Conservation (phyloP, 2,888 invertebrate species). For the Magallana nippona region DNA sequence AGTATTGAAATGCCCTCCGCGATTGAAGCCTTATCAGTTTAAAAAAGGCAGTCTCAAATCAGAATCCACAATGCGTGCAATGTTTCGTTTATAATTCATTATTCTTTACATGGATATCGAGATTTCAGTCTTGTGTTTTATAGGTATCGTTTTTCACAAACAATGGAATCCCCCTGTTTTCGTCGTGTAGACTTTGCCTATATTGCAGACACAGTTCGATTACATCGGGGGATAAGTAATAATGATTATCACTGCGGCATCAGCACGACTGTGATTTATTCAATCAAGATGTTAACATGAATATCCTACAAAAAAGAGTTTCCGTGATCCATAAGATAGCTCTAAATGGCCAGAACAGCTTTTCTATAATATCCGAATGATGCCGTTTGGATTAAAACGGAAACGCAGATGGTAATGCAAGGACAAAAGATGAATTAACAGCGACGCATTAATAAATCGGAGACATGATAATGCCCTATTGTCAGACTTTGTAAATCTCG, state of each 20-base stretch:
- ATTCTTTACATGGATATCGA: not conserved
- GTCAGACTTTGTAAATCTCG: not conserved
- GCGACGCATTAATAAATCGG: not conserved
- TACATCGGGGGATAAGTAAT: no score
- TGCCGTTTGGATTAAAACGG: not conserved
- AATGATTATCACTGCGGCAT: no score
- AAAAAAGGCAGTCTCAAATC: not conserved
- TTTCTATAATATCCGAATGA: not conserved
- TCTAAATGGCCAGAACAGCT: no score
- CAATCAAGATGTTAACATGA: no score
- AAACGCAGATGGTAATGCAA: not conserved
- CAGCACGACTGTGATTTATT: no score
- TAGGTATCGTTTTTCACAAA: slow-evolving; percentile 7
- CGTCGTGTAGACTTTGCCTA: not conserved
- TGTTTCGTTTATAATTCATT: slow-evolving; percentile 12
- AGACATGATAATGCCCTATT: slow-evolving; percentile 1
- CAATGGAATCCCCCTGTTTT: not conserved
- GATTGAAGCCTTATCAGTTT: not conserved
- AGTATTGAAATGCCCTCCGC: not conserved
- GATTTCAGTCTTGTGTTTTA: slow-evolving; percentile 18
- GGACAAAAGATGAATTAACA: slow-evolving; percentile 11
- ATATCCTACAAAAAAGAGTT: not conserved
- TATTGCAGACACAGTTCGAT: not conserved
- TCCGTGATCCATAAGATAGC: no score
- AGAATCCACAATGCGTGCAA: not conserved